Base-by-base conservation (phyloP, 1,140 invertebrate genomes). In the Parasteatoda tepidariorum region DNA sequence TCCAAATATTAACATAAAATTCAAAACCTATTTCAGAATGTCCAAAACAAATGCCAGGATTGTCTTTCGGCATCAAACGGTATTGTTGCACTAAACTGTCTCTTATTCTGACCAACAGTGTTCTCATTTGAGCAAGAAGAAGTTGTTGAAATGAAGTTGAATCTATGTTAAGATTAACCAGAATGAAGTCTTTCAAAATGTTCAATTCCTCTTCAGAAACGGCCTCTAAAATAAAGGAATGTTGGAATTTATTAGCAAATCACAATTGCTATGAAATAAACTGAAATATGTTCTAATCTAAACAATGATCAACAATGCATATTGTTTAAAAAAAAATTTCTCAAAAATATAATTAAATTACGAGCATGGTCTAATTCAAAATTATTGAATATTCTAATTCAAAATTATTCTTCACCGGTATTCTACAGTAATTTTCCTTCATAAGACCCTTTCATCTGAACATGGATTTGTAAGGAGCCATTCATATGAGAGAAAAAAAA, bases 91-190 rank as follows among this genome's bases (percentile, higher is more conserved):
- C 70, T 6, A 73, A 57, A 26, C 81, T 83, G 22, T 83, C 81
- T 7, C 81, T 48, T 6, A 83, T 74, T 66, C 81, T 62, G 0
- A 73, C 61, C 7, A 83, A n/a, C 7, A 83, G 59, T 9, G 26
- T 66, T 31, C 61, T 33, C 13, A 83, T 28, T 26, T 83, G 81
- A 9, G 81, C 31, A 15, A 83, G 22, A 5, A 83, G 22, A 4
- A 31, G 22, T 7, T 83, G 81, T 11, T 83, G 68, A 67, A 83
- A 83, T 15, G 70, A 3, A 55, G 68, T 54, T 31, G 68, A 73
- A 74, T 83, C 81, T n/a, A 83, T 59, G 30, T 83, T 83, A 13
- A 83, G n/a, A 57, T 83, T 83, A 11, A 7, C 57, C 2, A 0
- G 2, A 5, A 83, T 64, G 33, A 83, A 83, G 3, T 74, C 59